Conservation (phyloP, 2,797 vertebrate genomes). For the Clarias pachynema region DNA sequence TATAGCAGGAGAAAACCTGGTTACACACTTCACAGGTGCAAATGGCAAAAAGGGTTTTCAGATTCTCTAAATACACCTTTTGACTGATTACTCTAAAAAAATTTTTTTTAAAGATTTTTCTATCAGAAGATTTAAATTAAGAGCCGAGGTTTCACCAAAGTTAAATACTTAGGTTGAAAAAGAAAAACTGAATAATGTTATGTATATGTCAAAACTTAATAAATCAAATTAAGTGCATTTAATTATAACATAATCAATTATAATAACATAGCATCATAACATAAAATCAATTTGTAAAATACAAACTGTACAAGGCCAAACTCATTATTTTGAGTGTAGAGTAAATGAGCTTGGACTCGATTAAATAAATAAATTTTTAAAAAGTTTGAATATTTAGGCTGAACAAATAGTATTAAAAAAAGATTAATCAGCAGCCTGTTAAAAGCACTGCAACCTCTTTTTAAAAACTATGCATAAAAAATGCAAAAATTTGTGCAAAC, state of each 20-base stretch:
- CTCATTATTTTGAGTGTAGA: no score
- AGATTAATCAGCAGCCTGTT: neutral
- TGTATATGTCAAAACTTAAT: no score
- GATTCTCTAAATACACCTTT: neutral
- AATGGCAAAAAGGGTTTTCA: neutral
- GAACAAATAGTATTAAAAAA: neutral
- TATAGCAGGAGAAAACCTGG: neutral
- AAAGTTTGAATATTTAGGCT: neutral
- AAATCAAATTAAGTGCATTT: no score
- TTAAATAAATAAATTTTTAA: neutral
- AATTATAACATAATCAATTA: no score
- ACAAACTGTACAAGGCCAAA: no score
- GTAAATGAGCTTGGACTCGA: neutral
- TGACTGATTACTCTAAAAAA: neutral
- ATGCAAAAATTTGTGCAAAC: conserved; percentile 33
- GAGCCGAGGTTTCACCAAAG: no score
- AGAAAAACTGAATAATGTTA: no score
- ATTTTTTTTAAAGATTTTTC: no score
- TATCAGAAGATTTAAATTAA: no score
- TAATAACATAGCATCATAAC: no score
- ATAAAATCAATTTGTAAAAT: no score
- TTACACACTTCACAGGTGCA: neutral
- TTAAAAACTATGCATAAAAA: conserved; percentile 3
- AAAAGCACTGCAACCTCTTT: conserved; percentile 25
- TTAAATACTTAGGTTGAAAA: no score